Base-by-base conservation (phyloP, 2,888 invertebrate species). In the Tenthredo distinguenda region DNA sequence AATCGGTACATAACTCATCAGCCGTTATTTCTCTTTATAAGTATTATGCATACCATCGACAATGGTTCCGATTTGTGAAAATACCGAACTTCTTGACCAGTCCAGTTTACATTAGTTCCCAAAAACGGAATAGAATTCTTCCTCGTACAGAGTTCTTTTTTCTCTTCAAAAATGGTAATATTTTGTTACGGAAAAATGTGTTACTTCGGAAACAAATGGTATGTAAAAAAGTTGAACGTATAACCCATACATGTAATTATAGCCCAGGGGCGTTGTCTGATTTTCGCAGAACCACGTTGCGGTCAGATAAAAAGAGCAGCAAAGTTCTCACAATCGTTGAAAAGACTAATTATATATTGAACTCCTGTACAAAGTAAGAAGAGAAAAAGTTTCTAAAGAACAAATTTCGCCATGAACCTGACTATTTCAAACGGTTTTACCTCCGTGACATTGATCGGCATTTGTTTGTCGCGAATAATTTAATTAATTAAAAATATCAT, bases 181-280 rank as follows among this genome's bases (percentile, higher is more conserved):
- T 77, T 50, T 21, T 50, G 21, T 55, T 77, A 40, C 31, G 77
- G 55, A n/a, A 77, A 34, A 50, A 55, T 77, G 18, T 77, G 77
- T 18, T 34, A 77, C n/a, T 55, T 55, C n/a, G 26, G 21, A 31
- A 12, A 40, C 4, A 47, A 76, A 26, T 21, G 74, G 76, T 76
- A 76, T 40, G 76, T 76, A 76, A 40, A 76, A 40, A 5, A 68
- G 6, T 71, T 37, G n/a, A 71, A 4, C 2, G 5, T 31, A 21
- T 34, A 34, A 34, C 7, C 0, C 5, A 15, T 31, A 10, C 12
- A 15, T 34, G 12, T 31, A 31, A 71, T 37, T 37, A 12, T 21
- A 71, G 18, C 18, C 34, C 10, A 18, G 68, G 34, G 68, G 68
- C 34, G 34, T 34, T 68, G 68, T 68, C 34, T 15, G 18, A 6